A percentile compares a stretch with the other conserved stretches of the same genome.
Evolutionary conservation across 2,888 invertebrate genomes (phyloP).

Genomic region (Philaethria dido): DNA sequence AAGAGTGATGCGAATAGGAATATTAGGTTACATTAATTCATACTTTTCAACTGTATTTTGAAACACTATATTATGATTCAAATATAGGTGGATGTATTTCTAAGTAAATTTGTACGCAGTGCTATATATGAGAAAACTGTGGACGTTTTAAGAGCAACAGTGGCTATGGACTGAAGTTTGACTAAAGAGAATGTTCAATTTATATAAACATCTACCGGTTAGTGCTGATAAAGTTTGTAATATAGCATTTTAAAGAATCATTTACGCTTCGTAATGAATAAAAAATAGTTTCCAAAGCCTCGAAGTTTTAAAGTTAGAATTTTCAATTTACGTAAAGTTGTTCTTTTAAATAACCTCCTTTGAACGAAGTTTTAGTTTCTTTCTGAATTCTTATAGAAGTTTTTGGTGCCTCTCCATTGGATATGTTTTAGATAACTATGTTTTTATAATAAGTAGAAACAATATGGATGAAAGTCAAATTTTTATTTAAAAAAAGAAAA

Average conservation of each 20-base stretch:
- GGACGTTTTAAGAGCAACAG: too few species aligned
- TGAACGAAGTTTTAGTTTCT: constrained; percentile 24
- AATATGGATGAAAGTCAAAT: neutral
- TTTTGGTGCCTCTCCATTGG: constrained; percentile 12
- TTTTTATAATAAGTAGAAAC: neutral
- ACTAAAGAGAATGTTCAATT: neutral
- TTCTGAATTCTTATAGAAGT: constrained; percentile 12
- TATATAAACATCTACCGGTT: neutral
- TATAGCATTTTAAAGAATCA: constrained; percentile 14
- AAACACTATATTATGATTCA: too few species aligned
- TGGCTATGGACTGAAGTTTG: too few species aligned
- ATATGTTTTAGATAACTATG: constrained; percentile 3
- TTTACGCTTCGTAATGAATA: constrained; percentile 17
- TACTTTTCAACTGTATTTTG: too few species aligned
- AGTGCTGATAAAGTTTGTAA: neutral
- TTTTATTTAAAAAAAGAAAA: neutral
- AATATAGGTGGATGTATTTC: too few species aligned
- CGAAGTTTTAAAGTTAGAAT: constrained; percentile 23
- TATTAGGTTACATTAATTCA: too few species aligned
- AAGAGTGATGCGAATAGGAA: too few species aligned
- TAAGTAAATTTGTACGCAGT: too few species aligned
- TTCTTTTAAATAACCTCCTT: constrained; percentile 27
- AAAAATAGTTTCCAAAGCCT: constrained; percentile 27
- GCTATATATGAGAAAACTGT: too few species aligned
- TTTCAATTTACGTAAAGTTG: constrained; percentile 25